A percentile compares a stretch with the other conserved stretches of the same genome.
These are phyloP conservation scores for Reinhardtius hippoglossoides DNA, from an alignment of 2,113 vertebrate species.

Conservation along the genomic window DNA sequence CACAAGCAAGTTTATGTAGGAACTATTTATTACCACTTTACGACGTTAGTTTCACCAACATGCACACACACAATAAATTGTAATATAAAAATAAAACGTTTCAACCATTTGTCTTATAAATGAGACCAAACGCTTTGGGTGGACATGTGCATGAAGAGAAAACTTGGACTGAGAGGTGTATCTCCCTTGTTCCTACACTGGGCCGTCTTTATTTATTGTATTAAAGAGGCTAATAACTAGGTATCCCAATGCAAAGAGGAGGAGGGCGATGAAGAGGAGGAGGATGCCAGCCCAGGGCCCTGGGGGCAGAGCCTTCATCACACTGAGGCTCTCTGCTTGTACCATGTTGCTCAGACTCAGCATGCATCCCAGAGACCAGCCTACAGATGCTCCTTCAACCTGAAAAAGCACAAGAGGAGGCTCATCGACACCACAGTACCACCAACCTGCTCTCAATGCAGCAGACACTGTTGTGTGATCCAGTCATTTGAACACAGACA, in stretches of 20 bases:
- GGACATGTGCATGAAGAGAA: background rate
- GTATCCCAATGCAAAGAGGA: conserved; percentile 51
- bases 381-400: conserved; percentile 79
- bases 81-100: background rate
- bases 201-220: background rate
- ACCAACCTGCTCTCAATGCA: background rate
- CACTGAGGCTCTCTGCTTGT: conserved; percentile 58
- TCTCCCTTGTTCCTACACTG: conserved; percentile 43
- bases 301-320: conserved; percentile 62
- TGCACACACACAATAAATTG: background rate
- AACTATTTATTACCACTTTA: background rate
- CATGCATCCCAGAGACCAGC: conserved; percentile 93
- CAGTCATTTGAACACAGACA: background rate
- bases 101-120: background rate
- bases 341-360: conserved; percentile 86
- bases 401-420: conserved; percentile 57
- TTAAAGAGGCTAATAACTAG: conserved; percentile 25
- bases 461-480: background rate
- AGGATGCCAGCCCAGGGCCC: conserved; percentile 79
- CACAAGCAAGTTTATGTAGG: background rate
- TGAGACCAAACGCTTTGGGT: background rate
- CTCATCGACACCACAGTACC: background rate
- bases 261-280: conserved; percentile 65
- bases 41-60: background rate
- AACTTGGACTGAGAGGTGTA: background rate